Evolutionary conservation across 2,888 invertebrate species (phyloP), one percentile per base, ranked within the genome.

Genomic region (Phengaris arion): DNA sequence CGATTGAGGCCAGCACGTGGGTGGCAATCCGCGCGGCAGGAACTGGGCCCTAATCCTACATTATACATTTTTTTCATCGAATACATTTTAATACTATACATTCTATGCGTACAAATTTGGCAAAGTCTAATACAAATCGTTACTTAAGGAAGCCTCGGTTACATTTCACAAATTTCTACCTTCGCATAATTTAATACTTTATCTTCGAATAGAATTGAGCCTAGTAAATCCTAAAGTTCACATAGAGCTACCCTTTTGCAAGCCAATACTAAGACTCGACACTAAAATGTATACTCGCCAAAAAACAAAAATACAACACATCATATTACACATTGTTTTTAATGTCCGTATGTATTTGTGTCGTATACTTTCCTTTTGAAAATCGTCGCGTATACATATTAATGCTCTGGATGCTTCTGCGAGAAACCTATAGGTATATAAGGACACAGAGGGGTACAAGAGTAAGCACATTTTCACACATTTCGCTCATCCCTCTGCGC

Each of bases 61-160:
- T 72, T 51, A 51, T 52, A 52, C 12, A 51, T 48, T 51, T 52
- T 1, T 35, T 35, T 72, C 22, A 22, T 54, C 22, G 22, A 72
- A 72, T 52, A 72, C 72, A 12, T 6, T 72, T 54, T 72, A 51
- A 35, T 51, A 22, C 52, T 52, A 52, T 52, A 54, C 12, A 22
- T 35, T 35, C 12, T 35, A 22, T 35, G 22, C 10, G 15, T 51
- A 72, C 35, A 72, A 72, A 52, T 72, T 72, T 72, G 72, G 54
- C 72, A 72, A 72, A 54, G 35, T 52, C 72, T 72, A 72, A 70
- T 70, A 70, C 51, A 35, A 35, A 72, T 22, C 10, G 22, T 52
- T 54, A 72, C 22, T n/a, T n/a, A 48, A 35, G 54, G 72, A 72
- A 72, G 72, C 72, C 52, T 72, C 35, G 22, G 35, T 72, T 72